Base-by-base conservation (phyloP, 2,888 invertebrate genomes). In the Oxyteleia sp. region DNA sequence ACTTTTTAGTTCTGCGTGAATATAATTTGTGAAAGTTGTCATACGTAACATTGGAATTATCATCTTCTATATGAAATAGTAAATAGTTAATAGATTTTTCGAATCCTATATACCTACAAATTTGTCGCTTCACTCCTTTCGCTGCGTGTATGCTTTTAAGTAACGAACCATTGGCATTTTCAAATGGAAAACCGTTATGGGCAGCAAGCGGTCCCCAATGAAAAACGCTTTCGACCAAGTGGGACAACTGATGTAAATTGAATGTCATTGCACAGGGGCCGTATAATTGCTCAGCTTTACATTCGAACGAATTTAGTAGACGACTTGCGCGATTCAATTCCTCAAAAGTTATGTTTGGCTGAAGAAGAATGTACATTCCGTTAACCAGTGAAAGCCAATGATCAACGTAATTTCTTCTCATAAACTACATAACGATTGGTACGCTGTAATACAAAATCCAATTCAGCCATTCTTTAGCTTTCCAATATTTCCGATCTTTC, bases 371-470 rank as follows among this genome's bases (percentile, higher is more conserved):
- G 10, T 45, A 45, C 7, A 45, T 4, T 8, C 45, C 45, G 1
- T 45, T 18, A 8, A 45, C 45, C 2, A 45, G 16, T 3, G 16
- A 10, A 4, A 45, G 18, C 45, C 45, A 45, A 45, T 45, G 45
- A 5, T 45, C 7, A 7, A 45, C 2, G 16, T 45, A 45, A 7
- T 16, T 7, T 18, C 16, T 10, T 1, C 1, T 7, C 18, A 55
- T 16, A 38, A 53, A 11, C 32, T 20, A 2, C 2, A 41, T 20
- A 23, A 81, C 51, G 32, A 63, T 47, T 15, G 68, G 61, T 32
- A 74, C 15, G 53, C 72, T 74, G 15, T 68, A 61, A 53, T 29
- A 66, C 10, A 81, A 16, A 3, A 41, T n/a, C 55, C 68, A 78
- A 74, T 68, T 49, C 16, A 59, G 20, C 38, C 45, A 74, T 16